Conservation (phyloP, 37 sponge, comb jelly and placozoan genomes). For the Haliclona indistincta region DNA sequence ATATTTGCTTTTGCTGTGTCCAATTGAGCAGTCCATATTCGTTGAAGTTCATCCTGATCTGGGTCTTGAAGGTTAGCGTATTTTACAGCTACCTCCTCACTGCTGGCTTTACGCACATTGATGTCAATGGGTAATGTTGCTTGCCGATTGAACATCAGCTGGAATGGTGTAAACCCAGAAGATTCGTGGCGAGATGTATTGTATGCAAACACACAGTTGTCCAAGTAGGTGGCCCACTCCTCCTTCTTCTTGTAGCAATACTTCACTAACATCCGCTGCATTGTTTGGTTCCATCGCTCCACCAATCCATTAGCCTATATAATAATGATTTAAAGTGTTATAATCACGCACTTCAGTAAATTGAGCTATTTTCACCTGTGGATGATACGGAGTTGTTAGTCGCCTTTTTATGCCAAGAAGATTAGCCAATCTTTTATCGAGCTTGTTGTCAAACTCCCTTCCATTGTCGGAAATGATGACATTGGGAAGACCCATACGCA, state of each 20-base stretch:
- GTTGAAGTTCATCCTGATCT: too few species aligned
- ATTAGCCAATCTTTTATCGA: constrained; percentile 20
- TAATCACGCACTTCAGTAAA: not conserved
- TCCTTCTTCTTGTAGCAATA: constrained; percentile 8
- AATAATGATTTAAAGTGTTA: not conserved
- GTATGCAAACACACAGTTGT: constrained; percentile 32
- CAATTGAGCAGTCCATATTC: too few species aligned
- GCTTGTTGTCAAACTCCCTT: constrained; percentile 12
- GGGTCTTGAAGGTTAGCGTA: too few species aligned
- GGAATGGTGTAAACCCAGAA: constrained; percentile 34
- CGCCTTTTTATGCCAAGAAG: constrained; percentile 14
- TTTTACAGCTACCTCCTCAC: too few species aligned
- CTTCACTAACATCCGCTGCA: constrained; percentile 38
- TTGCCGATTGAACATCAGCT: too few species aligned
- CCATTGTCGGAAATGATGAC: constrained; percentile 33
- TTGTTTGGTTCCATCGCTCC: constrained; percentile 39
- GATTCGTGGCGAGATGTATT: constrained; percentile 38
- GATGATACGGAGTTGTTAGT: constrained; percentile 21
- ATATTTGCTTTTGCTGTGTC: too few species aligned
- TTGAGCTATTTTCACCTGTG: too few species aligned
- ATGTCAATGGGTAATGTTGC: too few species aligned
- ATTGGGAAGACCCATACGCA: constrained; percentile 38
- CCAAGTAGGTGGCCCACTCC: constrained; percentile 24
- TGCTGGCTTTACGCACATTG: too few species aligned
- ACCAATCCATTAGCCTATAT: constrained; percentile 39